Conservation (phyloP, 92 coral and sea anemone species). For the Epizoanthus scotinus region DNA sequence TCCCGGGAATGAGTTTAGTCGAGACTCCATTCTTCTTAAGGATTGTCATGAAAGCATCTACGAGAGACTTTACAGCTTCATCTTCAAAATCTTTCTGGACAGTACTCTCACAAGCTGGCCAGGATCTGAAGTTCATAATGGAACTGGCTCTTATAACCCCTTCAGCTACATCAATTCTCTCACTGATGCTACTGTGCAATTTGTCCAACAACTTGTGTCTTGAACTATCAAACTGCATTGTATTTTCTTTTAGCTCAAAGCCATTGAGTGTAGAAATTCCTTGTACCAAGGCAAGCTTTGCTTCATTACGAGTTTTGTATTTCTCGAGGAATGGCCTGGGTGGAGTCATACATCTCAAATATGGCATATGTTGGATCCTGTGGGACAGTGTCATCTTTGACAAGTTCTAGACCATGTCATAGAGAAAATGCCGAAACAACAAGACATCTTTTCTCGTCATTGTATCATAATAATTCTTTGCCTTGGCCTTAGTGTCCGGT, state of each 20-base stretch:
- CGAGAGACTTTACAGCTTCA: neutral
- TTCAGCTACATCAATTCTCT: constrained; percentile 21
- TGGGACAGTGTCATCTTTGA: constrained; percentile 41
- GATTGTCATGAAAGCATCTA: constrained; percentile 7
- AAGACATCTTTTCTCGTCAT: constrained; percentile 32
- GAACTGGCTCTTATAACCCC: constrained; percentile 23
- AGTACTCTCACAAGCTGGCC: constrained; percentile 16
- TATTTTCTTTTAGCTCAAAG: constrained; percentile 12
- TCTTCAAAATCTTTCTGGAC: constrained; percentile 16
- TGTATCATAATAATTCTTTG: neutral
- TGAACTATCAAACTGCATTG: constrained; percentile 19
- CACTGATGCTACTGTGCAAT: constrained; percentile 9
- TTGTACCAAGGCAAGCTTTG: neutral
- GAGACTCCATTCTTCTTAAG: constrained; percentile 15
- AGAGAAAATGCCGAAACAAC: constrained; percentile 40
- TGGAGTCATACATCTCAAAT: constrained; percentile 25
- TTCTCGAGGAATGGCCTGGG: constrained; percentile 11
- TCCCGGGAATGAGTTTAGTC: neutral
- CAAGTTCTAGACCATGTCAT: constrained; percentile 38
- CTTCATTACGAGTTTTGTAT: constrained; percentile 11
- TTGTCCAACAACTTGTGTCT: constrained; percentile 7
- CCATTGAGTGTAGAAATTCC: constrained; percentile 4
- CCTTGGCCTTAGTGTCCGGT: constrained; percentile 39
- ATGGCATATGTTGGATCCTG: constrained; percentile 36
- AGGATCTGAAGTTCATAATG: constrained; percentile 9